These are phyloP conservation scores for Anabacerthia variegaticeps DNA, from an alignment of 2,797 vertebrate species.

Conservation along the genomic window DNA sequence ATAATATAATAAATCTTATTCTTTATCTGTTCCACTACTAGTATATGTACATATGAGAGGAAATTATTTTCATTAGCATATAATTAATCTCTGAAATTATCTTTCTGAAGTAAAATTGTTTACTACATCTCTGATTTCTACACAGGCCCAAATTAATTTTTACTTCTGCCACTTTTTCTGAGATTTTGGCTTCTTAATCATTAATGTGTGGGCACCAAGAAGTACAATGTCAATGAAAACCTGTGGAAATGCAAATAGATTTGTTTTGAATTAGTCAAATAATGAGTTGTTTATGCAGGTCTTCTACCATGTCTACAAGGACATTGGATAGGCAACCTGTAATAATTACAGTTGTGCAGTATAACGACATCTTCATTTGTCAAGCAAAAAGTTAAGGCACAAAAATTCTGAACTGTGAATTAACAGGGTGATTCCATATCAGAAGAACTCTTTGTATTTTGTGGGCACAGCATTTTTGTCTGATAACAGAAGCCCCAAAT, in stretches of 20 bases:
- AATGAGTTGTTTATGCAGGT: neutral
- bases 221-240: neutral
- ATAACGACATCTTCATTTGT: neutral
- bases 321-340: neutral
- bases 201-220: neutral
- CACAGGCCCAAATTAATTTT: neutral
- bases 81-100: neutral
- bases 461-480: neutral
- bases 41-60: neutral
- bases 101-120: neutral
- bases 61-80: neutral
- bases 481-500: neutral
- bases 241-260: neutral
- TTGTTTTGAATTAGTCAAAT: neutral
- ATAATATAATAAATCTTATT: neutral
- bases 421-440: neutral
- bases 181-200: neutral
- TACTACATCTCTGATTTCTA: neutral
- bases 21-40: neutral
- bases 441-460: neutral
- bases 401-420: neutral
- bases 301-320: neutral
- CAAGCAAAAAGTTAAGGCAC: neutral
- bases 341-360: neutral
- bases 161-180: neutral